These are phyloP conservation scores for Eudyptes chrysolophus DNA, from an alignment of 2,113 vertebrate genomes.

Conservation along the genomic window DNA sequence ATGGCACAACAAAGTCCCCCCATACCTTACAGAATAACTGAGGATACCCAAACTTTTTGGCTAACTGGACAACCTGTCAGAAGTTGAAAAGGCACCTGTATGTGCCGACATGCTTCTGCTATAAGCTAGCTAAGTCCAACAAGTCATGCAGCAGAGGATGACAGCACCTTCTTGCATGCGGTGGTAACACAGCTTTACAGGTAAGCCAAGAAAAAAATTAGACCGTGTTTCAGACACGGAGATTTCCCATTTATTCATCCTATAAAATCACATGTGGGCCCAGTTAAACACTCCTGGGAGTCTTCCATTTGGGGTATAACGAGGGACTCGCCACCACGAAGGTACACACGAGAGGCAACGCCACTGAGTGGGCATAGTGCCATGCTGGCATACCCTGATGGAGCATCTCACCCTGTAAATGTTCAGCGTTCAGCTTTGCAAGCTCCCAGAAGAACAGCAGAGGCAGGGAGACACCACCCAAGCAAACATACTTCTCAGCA, in stretches of 20 bases:
- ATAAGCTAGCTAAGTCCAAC: neutral
- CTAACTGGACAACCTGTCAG: neutral
- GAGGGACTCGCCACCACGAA: neutral
- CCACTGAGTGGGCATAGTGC: neutral
- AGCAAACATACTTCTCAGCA: neutral
- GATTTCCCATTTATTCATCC: neutral
- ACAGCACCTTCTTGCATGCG: neutral
- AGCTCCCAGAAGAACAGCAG: neutral
- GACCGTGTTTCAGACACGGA: neutral
- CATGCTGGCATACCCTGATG: neutral
- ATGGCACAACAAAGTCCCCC: neutral
- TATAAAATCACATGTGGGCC: neutral
- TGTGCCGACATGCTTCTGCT: rapidly evolving
- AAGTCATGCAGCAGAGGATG: neutral
- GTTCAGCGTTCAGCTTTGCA: neutral
- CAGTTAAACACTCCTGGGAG: neutral
- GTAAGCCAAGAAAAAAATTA: neutral
- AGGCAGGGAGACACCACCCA: neutral
- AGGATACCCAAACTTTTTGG: neutral
- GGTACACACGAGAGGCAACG: neutral
- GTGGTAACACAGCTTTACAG: rapidly evolving
- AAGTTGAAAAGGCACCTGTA: neutral
- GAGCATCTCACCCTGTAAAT: neutral
- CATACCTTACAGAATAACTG: neutral
- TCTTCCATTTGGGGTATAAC: neutral